phyloP scores from a whole-genome alignment of 2,113 vertebrate species.

The Podilymbus podiceps region DNA sequence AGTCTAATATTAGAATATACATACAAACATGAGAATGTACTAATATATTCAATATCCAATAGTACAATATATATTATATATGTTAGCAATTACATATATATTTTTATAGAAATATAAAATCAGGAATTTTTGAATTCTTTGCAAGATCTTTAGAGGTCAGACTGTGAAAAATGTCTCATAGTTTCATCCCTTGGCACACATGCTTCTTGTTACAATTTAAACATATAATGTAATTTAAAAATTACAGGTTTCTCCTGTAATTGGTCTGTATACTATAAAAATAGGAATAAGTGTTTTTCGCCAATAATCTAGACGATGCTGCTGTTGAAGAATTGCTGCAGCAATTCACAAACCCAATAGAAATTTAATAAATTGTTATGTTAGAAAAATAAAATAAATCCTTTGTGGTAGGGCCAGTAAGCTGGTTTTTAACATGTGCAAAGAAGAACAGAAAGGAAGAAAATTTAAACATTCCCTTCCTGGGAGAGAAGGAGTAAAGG shows the following conservation, averaged over 20 bases:
- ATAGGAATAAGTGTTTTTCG: not conserved
- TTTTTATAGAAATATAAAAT: not conserved
- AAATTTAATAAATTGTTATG: not conserved
- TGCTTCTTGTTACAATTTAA: conserved; percentile 40
- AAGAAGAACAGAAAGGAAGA: not conserved
- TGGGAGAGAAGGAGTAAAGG: not conserved
- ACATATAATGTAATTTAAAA: conserved; percentile 25
- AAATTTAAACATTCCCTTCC: not conserved
- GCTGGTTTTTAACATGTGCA: not conserved
- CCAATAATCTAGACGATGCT: not conserved
- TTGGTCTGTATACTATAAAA: not conserved
- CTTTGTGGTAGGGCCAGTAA: not conserved
- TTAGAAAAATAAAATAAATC: not conserved
- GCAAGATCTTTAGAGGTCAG: not conserved
- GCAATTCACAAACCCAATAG: not conserved
- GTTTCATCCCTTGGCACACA: not conserved
- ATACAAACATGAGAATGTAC: not conserved
- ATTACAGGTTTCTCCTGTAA: not conserved
- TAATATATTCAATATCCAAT: not conserved
- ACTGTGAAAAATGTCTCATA: not conserved
- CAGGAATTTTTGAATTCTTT: not conserved
- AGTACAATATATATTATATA: not conserved
- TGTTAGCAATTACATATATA: not conserved
- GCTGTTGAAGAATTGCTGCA: not conserved
- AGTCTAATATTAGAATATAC: not conserved